A percentile compares a stretch with the other conserved stretches of the same genome.
Evolutionary conservation across 2,113 vertebrate genomes (phyloP).

Genomic region (Sula dactylatra): DNA sequence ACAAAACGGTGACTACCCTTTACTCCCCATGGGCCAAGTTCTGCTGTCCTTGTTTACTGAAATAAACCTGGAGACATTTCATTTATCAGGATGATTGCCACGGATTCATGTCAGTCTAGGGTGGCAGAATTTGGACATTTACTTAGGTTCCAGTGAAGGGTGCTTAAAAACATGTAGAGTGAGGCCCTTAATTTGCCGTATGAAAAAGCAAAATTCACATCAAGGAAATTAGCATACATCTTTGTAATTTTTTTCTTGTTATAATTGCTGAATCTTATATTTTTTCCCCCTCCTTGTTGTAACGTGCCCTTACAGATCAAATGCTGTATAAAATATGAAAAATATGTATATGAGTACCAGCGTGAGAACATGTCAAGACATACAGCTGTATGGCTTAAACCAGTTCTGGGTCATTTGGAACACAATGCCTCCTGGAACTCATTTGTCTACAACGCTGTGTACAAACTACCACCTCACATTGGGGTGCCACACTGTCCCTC

Average conservation of each 20-base stretch:
- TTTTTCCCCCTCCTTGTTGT: not conserved
- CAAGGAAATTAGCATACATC: not conserved
- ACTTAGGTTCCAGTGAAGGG: not conserved
- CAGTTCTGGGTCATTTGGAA: not conserved
- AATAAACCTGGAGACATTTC: not conserved
- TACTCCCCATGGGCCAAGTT: not conserved
- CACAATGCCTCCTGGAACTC: not conserved
- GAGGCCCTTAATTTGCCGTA: not conserved
- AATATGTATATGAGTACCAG: not conserved
- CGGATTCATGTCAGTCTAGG: not conserved
- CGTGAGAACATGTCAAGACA: not conserved
- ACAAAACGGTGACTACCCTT: not conserved
- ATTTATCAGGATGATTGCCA: not conserved
- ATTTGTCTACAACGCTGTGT: not conserved
- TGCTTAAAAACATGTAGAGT: not conserved
- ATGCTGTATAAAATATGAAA: not conserved
- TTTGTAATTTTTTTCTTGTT: not conserved
- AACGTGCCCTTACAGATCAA: not conserved
- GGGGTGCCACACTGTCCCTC: not conserved
- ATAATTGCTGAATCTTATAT: not conserved
- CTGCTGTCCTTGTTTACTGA: not conserved
- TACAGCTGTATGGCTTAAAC: not conserved
- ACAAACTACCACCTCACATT: not conserved
- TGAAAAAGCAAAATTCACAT: not conserved
- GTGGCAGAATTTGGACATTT: not conserved